Conservation (phyloP, 2,888 invertebrate genomes). For the Megalurothrips usitatus region DNA sequence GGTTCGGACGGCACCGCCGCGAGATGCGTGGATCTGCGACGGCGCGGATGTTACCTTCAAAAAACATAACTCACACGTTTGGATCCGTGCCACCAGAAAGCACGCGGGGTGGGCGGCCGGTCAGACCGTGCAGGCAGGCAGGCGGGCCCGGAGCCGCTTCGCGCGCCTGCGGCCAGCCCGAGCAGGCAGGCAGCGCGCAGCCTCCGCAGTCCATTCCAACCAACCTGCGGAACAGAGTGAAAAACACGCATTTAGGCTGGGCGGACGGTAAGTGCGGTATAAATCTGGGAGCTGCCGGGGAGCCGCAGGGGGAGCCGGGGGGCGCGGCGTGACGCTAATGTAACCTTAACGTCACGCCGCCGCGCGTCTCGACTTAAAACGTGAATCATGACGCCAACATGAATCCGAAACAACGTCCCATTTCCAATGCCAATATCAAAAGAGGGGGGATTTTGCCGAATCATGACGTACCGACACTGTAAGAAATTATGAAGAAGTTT, state of each 20-base stretch:
- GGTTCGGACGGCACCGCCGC: too few species aligned
- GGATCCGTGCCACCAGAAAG: slow-evolving; percentile 9
- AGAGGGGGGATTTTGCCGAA: too few species aligned
- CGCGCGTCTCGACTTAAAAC: too few species aligned
- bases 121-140: background rate
- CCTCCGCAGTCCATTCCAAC: slow-evolving; percentile 14
- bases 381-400: too few species aligned
- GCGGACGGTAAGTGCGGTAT: slow-evolving; percentile 5
- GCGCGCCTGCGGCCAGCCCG: background rate
- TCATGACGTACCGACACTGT: too few species aligned
- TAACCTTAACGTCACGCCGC: background rate
- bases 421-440: too few species aligned
- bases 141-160: background rate
- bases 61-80: background rate
- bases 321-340: background rate
- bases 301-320: background rate
- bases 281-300: too few species aligned
- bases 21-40: too few species aligned
- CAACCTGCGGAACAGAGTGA: slow-evolving; percentile 15
- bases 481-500: too few species aligned
- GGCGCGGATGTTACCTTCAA: background rate
- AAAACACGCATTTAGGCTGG: slow-evolving; percentile 14
- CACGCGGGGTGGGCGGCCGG: too few species aligned
- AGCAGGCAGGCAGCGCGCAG: background rate
- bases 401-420: too few species aligned